Evolutionary conservation across 2,113 vertebrate genomes (phyloP), one percentile per base, ranked within the genome.

Genomic region (Actenoides lindsayi): DNA sequence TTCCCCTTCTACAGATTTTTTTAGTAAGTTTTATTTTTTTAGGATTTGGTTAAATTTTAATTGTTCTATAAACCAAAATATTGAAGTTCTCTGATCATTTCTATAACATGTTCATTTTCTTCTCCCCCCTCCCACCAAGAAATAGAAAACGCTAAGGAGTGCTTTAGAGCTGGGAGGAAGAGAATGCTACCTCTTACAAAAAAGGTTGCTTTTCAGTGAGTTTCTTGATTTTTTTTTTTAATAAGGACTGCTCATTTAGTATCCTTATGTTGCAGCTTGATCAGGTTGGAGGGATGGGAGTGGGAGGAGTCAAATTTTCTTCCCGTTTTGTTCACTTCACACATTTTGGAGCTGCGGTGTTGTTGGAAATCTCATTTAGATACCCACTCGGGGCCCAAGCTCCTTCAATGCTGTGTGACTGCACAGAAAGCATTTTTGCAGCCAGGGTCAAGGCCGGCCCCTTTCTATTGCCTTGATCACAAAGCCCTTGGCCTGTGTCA

Each of bases 101-200:
- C 44, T 63, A 0, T 33, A 67, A 67, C 6, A 16, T 48, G 83
- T 90, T 42, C 11, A 41, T 10, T 48, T 18, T 21, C 16, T 21
- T n/a, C 15, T 51, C 6, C 39, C 13, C 1, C 0, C 2, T 18
- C 6, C 4, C 13, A 6, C 2, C 3, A 10, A 25, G 25, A 74
- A 69, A 70, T 5, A 5, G 7, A 65, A 93, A 84, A 51, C 70
- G 18, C 7, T 33, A 31, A 62, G 37, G 25, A 13, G 2, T 46
- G 8, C 31, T 70, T 67, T 37, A 13, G 50, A 18, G 42, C 8
- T 17, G 5, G 4, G 23, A n/a, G 10, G 30, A 23, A 39, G 44
- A 39, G 8, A 73, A 56, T 31, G 4, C 2, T 5, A 18, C 30
- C 28, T 41, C 28, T 48, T 48, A 33, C 51, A 60, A 8, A 41